These are phyloP conservation scores for Mythimna vitellina DNA, from an alignment of 2,888 invertebrate genomes.

Conservation along the genomic window DNA sequence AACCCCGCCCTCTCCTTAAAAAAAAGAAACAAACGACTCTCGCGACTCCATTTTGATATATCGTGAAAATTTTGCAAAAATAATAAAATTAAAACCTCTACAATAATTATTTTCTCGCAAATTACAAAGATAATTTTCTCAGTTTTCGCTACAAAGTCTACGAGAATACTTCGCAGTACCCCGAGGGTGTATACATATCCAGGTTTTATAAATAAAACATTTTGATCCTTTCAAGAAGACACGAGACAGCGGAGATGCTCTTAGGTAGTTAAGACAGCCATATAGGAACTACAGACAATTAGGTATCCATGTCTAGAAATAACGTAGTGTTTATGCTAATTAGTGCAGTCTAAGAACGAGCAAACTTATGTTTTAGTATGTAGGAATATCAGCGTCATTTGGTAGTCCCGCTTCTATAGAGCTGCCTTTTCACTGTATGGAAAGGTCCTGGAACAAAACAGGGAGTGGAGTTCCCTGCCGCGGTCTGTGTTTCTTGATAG, in stretches of 20 bases:
- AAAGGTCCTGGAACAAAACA: neutral
- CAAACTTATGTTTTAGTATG: neutral
- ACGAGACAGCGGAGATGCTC: constrained; percentile 61
- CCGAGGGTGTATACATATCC: constrained; percentile 67
- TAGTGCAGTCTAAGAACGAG: neutral
- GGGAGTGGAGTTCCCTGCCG: too few species aligned
- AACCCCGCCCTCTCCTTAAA: too few species aligned
- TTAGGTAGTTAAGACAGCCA: constrained; percentile 33
- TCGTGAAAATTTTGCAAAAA: too few species aligned
- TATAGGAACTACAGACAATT: constrained; percentile 37
- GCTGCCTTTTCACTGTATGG: neutral
- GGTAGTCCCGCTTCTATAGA: neutral
- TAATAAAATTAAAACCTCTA: too few species aligned
- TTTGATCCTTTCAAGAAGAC: constrained; percentile 73
- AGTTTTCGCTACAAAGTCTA: constrained; percentile 38
- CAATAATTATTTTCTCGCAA: constrained; percentile 16
- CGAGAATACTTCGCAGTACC: constrained; percentile 31
- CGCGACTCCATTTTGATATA: too few species aligned
- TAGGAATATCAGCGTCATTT: neutral
- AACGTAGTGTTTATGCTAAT: constrained; percentile 22
- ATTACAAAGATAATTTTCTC: constrained; percentile 44
- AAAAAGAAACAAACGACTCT: too few species aligned
- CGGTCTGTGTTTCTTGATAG: too few species aligned
- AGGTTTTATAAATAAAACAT: constrained; percentile 82
- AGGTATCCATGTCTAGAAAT: constrained; percentile 19